Percentiles rank a stretch among this genome's conserved stretches.
Conservation (phyloP, 1,140 invertebrate species). For the Bombus balteatus region DNA sequence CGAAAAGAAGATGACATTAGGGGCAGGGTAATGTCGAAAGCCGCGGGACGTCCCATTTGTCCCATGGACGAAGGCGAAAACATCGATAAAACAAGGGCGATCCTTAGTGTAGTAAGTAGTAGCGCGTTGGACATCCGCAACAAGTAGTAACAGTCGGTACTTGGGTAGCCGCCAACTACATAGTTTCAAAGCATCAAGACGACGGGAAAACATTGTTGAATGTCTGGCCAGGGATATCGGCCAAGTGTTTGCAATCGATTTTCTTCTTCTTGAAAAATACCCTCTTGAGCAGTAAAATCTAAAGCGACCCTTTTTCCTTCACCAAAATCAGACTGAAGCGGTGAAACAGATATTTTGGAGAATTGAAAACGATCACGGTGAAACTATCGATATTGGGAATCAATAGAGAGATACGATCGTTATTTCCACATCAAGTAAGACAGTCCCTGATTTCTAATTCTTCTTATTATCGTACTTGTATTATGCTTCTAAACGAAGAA, state of each 20-base stretch:
- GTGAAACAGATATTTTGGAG: not conserved
- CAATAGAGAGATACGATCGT: not conserved
- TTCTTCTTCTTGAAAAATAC: not conserved
- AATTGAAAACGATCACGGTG: not conserved
- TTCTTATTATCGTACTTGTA: too few relatives aligned
- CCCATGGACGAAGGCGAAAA: not conserved
- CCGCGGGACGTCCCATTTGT: conserved; percentile 22
- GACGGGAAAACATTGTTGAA: not conserved
- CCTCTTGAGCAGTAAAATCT: not conserved
- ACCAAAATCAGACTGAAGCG: not conserved
- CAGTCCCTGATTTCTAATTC: too few relatives aligned
- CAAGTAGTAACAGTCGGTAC: conserved; percentile 65
- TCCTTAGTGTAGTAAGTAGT: conserved; percentile 22
- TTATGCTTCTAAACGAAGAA: too few relatives aligned
- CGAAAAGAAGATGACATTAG: not conserved
- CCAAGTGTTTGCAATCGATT: not conserved
- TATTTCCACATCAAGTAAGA: too few relatives aligned
- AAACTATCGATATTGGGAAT: not conserved
- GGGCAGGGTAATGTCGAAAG: conserved; percentile 33
- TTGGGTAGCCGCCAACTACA: conserved; percentile 45
- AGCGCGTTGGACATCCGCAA: conserved; percentile 64
- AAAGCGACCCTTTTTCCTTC: not conserved
- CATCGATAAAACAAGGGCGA: conserved; percentile 18
- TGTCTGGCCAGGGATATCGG: not conserved
- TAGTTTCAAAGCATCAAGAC: conserved; percentile 9